phyloP scores from a whole-genome alignment of 2,888 invertebrate species.

The Drosophila ustulata region DNA sequence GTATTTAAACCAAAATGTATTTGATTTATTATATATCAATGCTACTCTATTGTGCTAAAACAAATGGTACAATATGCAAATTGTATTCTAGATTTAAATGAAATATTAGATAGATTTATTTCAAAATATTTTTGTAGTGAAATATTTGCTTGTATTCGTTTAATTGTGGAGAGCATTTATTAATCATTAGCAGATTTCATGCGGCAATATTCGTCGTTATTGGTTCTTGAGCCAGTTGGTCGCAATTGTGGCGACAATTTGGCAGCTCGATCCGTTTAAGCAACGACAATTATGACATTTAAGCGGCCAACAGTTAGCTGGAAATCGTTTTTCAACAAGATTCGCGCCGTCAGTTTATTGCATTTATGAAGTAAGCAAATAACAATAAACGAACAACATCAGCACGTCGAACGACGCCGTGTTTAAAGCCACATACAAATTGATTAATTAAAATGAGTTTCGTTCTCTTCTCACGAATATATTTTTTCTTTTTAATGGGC shows the following conservation, averaged over 20 bases:
- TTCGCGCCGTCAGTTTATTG: constrained; percentile 53
- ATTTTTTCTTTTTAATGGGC: constrained; percentile 34
- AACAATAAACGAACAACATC: constrained; percentile 47
- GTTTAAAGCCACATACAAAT: constrained; percentile 61
- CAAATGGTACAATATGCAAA: no score
- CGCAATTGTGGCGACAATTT: constrained; percentile 21
- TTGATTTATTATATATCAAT: no score
- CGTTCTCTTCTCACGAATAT: constrained; percentile 40
- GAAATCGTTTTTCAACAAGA: constrained; percentile 27
- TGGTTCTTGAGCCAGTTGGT: constrained; percentile 20
- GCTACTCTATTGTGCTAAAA: no score
- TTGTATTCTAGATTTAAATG: no score
- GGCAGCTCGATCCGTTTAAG: constrained; percentile 38
- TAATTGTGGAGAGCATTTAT: background rate
- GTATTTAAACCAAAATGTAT: no score
- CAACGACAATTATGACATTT: constrained; percentile 53
- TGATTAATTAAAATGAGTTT: constrained; percentile 66
- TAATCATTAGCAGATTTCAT: background rate
- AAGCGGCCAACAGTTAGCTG: constrained; percentile 29
- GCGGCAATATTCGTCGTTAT: background rate
- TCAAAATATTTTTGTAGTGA: no score
- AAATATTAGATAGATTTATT: no score
- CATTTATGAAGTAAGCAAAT: constrained; percentile 42
- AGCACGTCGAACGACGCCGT: constrained; percentile 41
- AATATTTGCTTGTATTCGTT: background rate